Conservation (phyloP, 2,113 vertebrate genomes). For the Serinus canaria region DNA sequence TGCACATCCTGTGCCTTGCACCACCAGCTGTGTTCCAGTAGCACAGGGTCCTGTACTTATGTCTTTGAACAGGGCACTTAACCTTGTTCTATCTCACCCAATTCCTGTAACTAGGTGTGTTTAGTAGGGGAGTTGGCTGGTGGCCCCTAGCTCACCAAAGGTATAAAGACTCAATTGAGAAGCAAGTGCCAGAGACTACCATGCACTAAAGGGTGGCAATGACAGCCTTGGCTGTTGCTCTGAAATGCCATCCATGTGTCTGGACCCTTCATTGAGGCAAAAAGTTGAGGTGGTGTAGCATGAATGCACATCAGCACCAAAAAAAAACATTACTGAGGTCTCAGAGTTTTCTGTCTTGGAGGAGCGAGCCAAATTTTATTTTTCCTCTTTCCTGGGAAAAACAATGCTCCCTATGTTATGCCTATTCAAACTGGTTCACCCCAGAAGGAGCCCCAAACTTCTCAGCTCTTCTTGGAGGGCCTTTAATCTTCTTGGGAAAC, state of each 20-base stretch:
- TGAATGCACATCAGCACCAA: not conserved
- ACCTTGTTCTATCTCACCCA: not conserved
- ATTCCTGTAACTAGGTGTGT: not conserved
- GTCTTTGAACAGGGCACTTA: not conserved
- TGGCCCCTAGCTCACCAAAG: not conserved
- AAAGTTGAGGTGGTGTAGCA: not conserved
- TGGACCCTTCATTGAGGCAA: not conserved
- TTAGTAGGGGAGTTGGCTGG: not conserved
- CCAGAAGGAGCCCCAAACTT: slow-evolving; percentile 12
- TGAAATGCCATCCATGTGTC: not conserved
- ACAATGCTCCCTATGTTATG: not conserved
- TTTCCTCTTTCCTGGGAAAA: not conserved
- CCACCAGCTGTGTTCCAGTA: not conserved
- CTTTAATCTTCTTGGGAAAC: slow-evolving; percentile 65
- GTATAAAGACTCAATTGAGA: not conserved
- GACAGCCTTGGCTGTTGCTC: not conserved
- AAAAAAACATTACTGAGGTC: not conserved
- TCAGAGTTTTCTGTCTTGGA: not conserved
- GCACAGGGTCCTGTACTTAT: rapidly evolving
- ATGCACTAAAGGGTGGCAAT: not conserved
- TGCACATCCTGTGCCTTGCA: not conserved
- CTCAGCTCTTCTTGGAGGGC: slow-evolving; percentile 29
- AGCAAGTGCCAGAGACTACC: not conserved
- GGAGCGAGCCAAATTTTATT: not conserved
- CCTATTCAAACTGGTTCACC: not conserved